phyloP scores from a whole-genome alignment of 2,113 vertebrate species.

The Alethe diademata region DNA sequence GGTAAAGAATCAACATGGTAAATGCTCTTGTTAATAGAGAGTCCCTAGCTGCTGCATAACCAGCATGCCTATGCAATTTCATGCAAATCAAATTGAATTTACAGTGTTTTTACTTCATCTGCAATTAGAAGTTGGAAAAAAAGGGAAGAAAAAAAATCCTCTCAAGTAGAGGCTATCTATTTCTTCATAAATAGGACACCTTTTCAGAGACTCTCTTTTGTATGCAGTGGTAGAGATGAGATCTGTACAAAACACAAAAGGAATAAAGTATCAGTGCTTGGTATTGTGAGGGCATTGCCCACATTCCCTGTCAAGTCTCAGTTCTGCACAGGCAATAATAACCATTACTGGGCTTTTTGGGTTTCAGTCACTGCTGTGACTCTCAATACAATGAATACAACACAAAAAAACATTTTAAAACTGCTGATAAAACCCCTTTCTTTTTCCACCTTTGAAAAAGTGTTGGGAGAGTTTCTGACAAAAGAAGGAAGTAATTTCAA shows the following conservation, averaged over 20 bases:
- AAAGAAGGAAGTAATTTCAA: constrained; percentile 58
- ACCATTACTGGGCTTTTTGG: constrained; percentile 30
- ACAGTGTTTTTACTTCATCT: not conserved
- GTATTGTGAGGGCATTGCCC: constrained; percentile 43
- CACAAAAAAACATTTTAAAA: constrained; percentile 58
- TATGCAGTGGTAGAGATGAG: constrained; percentile 26
- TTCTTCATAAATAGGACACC: constrained; percentile 60
- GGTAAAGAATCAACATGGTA: not conserved
- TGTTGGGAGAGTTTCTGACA: constrained; percentile 46
- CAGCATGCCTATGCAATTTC: not conserved
- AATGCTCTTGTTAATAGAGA: not conserved
- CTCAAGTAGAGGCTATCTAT: not conserved
- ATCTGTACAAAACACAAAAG: constrained; percentile 48
- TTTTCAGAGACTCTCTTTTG: constrained; percentile 47
- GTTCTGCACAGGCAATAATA: constrained; percentile 17
- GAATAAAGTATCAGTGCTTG: constrained; percentile 31
- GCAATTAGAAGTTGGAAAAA: not conserved
- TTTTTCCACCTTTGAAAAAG: constrained; percentile 53
- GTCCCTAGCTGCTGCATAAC: not conserved
- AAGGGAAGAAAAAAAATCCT: not conserved
- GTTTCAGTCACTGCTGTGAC: constrained; percentile 49
- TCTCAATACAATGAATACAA: constrained; percentile 51
- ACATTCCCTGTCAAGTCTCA: constrained; percentile 36
- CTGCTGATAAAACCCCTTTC: constrained; percentile 53
- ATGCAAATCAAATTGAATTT: not conserved